Conservation (phyloP, 1,140 invertebrate species). For the Ceratina japonica region DNA sequence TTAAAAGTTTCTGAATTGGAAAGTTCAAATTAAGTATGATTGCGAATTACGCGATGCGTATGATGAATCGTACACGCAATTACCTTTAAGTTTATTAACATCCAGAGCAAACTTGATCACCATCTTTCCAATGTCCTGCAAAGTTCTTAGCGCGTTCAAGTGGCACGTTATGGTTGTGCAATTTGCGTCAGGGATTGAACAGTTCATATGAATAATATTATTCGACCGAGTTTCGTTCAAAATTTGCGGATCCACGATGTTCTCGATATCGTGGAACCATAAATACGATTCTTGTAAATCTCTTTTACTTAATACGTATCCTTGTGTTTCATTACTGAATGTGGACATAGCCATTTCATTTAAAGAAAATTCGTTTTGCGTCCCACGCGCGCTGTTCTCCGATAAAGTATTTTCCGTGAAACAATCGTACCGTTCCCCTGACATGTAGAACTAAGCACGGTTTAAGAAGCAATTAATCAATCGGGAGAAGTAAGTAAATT, state of each 20-base stretch:
- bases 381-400: not conserved
- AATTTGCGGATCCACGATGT: not conserved
- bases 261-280: not conserved
- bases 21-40: not conserved
- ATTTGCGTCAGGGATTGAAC: constrained; percentile 48
- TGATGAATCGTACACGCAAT: not conserved
- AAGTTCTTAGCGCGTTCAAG: constrained; percentile 51
- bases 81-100: constrained; percentile 49
- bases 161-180: constrained; percentile 58
- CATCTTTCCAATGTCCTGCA: constrained; percentile 60
- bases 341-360: not conserved
- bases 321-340: not conserved
- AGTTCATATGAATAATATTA: constrained; percentile 59
- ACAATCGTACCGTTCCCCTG: constrained; percentile 53
- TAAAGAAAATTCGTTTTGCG: not conserved
- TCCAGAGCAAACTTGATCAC: constrained; percentile 57
- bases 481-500: not conserved
- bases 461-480: not conserved
- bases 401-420: not conserved
- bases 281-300: not conserved
- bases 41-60: not conserved
- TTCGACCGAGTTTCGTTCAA: not conserved
- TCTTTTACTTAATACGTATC: not conserved
- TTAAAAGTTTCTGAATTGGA: constrained; percentile 34
- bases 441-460: constrained; percentile 56